A percentile compares a stretch with the other conserved stretches of the same genome.
phyloP scores from a whole-genome alignment of 1,140 invertebrate species.

The Melanaphis sacchari region DNA sequence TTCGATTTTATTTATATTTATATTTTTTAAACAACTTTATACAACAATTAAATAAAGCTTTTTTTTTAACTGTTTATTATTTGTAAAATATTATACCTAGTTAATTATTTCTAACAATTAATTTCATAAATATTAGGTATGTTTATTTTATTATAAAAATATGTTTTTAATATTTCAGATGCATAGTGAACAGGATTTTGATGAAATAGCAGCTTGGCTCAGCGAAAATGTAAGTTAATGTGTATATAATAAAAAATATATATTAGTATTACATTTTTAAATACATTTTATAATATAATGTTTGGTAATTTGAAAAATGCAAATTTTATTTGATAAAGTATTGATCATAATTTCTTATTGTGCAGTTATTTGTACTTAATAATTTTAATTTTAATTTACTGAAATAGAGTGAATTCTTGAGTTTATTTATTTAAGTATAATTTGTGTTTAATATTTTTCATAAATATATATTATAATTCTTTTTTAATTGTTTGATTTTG shows the following conservation, averaged over 20 bases:
- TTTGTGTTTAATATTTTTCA: neutral
- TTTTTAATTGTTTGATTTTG: neutral
- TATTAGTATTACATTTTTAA: neutral
- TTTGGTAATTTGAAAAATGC: neutral
- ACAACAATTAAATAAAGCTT: neutral
- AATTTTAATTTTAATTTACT: no score
- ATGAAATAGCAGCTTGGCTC: conserved; percentile 93
- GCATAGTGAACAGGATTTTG: conserved; percentile 86
- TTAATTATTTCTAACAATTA: conserved; percentile 1
- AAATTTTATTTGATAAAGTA: neutral
- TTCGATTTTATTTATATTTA: no score
- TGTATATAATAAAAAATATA: neutral
- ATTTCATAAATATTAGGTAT: neutral
- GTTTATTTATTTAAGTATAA: neutral
- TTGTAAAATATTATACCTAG: neutral
- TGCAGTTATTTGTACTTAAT: no score
- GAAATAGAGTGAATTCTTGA: no score
- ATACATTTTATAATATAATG: neutral
- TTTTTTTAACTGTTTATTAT: neutral
- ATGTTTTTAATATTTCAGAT: conserved; percentile 65
- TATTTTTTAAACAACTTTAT: no score
- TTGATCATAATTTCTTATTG: neutral
- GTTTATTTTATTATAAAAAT: conserved; percentile 27
- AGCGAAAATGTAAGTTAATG: conserved; percentile 64
- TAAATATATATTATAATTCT: neutral